Conservation (phyloP, 2,888 invertebrate species). For the Callyntrura guangdongensis region DNA sequence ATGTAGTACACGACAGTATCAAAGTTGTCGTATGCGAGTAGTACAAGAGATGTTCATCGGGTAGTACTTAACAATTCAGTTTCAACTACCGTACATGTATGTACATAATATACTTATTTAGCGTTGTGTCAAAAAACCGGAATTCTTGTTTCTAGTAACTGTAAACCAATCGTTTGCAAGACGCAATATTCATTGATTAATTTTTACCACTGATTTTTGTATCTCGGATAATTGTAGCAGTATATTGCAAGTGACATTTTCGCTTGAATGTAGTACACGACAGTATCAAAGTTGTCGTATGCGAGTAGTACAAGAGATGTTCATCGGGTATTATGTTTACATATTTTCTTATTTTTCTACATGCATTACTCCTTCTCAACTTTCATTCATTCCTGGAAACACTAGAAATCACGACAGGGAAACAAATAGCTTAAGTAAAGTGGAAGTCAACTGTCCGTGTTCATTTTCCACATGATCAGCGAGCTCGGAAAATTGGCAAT, state of each 20-base stretch:
- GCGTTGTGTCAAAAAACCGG: no score
- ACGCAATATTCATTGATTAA: no score
- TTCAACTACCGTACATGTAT: no score
- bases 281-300: background rate
- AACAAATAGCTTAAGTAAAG: conserved; percentile 54
- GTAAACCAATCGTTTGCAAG: no score
- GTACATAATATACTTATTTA: no score
- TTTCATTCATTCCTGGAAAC: background rate
- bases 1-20: background rate
- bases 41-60: background rate
- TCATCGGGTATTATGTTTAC: background rate
- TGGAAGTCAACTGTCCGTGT: conserved; percentile 71
- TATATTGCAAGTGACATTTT: background rate
- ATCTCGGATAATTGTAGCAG: no score
- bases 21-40: background rate
- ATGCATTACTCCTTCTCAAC: background rate
- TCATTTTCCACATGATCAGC: conserved; percentile 70
- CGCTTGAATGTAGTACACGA: background rate
- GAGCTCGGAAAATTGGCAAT: conserved; percentile 60
- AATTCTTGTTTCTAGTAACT: no score
- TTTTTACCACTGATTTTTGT: no score
- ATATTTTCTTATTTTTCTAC: background rate
- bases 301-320: background rate
- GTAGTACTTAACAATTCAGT: no score
- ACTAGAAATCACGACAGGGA: conserved; percentile 5